Conservation (phyloP, 2,113 vertebrate genomes). For the Gnathonemus longibarbis region DNA sequence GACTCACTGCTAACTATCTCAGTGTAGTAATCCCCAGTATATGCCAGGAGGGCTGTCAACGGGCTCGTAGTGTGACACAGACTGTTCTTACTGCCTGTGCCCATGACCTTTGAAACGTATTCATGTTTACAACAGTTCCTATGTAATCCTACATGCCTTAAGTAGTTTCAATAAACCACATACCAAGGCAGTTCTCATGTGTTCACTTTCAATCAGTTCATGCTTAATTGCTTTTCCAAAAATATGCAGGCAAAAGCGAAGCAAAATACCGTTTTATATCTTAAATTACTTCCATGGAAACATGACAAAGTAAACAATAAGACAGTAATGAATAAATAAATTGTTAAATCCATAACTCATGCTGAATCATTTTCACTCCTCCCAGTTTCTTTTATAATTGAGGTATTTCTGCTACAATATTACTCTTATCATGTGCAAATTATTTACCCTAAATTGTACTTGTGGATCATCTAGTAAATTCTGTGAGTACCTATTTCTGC, state of each 20-base stretch:
- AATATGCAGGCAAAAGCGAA: background rate
- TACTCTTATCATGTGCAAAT: background rate
- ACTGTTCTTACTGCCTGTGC: background rate
- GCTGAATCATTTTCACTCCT: background rate
- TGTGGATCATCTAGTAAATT: background rate
- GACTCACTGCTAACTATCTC: background rate
- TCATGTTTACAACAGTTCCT: background rate
- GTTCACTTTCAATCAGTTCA: background rate
- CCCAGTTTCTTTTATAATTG: background rate
- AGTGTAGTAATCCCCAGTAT: background rate
- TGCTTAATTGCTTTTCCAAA: background rate
- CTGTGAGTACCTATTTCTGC: background rate
- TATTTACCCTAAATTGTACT: background rate
- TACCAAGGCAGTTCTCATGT: background rate
- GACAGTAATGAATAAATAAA: background rate
- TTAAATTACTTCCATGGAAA: background rate
- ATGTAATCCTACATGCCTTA: background rate
- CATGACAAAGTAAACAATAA: background rate
- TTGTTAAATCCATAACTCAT: background rate
- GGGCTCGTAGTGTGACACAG: background rate
- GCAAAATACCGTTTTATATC: background rate
- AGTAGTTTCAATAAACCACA: background rate
- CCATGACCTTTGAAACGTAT: background rate
- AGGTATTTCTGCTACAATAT: background rate
- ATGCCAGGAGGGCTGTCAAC: background rate